Base-by-base conservation (phyloP, 2,888 invertebrate species). In the Andrena fulva region DNA sequence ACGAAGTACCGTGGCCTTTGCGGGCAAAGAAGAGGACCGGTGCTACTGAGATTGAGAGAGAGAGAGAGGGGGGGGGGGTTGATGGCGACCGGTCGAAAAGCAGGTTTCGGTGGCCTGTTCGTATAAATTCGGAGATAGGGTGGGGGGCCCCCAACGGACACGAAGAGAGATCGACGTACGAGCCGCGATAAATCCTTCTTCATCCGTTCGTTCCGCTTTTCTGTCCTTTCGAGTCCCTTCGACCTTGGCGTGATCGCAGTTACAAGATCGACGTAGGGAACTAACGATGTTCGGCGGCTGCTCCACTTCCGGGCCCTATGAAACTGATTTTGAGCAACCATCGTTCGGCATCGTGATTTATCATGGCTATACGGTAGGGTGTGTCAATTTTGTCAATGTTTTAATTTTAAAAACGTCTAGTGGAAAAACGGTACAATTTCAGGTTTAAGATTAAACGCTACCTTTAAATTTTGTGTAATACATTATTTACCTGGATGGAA, bases 81-180 rank as follows among this genome's bases (percentile, higher is more conserved):
- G 79, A 82, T 78, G 83, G 78, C 82, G 88, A 88, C 88, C 86
- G 86, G 88, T 88, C 85, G 80, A 80, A 84, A 82, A 88, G 88
- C 88, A 87, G 84, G 88, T 88, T 88, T 88, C 84, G 79, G 75
- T 75, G 77, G 80, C 79, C 84, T 77, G 80, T 77, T 76, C 80
- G 86, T 85, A 82, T 75, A 85, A 84, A 82, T 88, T 84, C 84
- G 66, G 79, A 74, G 68, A 74, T 33, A 60, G 63, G 64, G 73
- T 42, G 66, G 69, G 77, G 75, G 77, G 56, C 74, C 81, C 76
- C 78, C 83, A 70, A 82, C 71, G 77, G 82, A 84, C 80, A 83
- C 78, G 79, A 69, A 76, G 79, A 78, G 82, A 77, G 85, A 88
- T 88, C 85, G 86, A 85, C 81, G 87, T 70, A 86, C 82, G 75